These are phyloP conservation scores for Nilaparvata lugens DNA, from an alignment of 1,140 invertebrate species.

Conservation along the genomic window DNA sequence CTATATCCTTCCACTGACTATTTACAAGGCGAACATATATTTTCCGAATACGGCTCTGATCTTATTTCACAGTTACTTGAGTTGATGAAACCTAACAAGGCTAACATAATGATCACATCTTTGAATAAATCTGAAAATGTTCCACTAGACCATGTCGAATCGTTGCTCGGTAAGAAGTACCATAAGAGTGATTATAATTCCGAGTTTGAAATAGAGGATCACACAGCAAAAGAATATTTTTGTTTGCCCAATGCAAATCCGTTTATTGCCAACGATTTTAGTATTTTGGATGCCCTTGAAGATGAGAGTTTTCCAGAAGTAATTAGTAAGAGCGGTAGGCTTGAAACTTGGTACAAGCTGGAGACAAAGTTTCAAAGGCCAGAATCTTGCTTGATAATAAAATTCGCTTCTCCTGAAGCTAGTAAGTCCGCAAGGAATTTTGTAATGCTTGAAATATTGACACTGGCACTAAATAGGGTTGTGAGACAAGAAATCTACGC, in stretches of 20 bases:
- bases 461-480: slow-evolving; percentile 46
- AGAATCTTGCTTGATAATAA: slow-evolving; percentile 61
- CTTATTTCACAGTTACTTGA: slow-evolving; percentile 55
- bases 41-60: slow-evolving; percentile 70
- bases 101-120: slow-evolving; percentile 62
- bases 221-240: slow-evolving; percentile 32
- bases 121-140: slow-evolving; percentile 37
- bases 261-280: slow-evolving; percentile 76
- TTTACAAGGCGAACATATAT: slow-evolving; percentile 57
- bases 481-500: slow-evolving; percentile 66
- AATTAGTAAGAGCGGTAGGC: slow-evolving; percentile 46
- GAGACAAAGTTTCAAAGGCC: slow-evolving; percentile 82
- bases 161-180: slow-evolving; percentile 62
- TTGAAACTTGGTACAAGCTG: slow-evolving; percentile 77
- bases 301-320: slow-evolving; percentile 47
- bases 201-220: no score
- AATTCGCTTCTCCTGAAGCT: slow-evolving; percentile 58
- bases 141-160: slow-evolving; percentile 51
- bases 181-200: background rate
- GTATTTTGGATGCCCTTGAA: slow-evolving; percentile 47
- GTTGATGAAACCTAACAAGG: slow-evolving; percentile 55
- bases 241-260: slow-evolving; percentile 68
- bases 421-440: slow-evolving; percentile 45
- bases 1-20: slow-evolving; percentile 67
- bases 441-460: slow-evolving; percentile 49